Evolutionary conservation across 1,140 invertebrate genomes (phyloP), one percentile per base, ranked within the genome.

Genomic region (Drosophila triauraria): DNA sequence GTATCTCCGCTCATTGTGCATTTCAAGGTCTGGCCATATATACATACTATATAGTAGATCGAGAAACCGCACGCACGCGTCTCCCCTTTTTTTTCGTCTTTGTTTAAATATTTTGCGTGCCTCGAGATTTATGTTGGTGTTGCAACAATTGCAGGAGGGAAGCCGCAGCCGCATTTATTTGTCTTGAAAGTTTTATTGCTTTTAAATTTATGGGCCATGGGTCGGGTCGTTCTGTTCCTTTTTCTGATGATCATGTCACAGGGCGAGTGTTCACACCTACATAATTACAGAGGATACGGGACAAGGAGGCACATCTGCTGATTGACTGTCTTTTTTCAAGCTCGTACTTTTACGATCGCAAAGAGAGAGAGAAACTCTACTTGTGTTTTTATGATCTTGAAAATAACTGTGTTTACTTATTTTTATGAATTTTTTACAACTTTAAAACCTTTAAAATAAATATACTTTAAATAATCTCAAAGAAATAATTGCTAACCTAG

Each of bases 151-250:
- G 74, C 58, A 80, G 44, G 25, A 43, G 62, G 76, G 60, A 69
- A 87, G 67, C 80, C 65, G 85, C 85, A 86, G 67, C 80, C 65
- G 85, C 85, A 86, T 91, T 91, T 90, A 91, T 91, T 91, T 91
- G 86, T 91, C 86, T 91, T 91, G 86, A 91, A 86, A 91, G 86
- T 91, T 91, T 91, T 91, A 91, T 91, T 91, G 86, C 86, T 91
- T 91, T 86, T 77, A 91, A 78, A 91, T 91, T 91, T 91, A 91
- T 91, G 86, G 84, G 27, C 40, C 35, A 23, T 25, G 57, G 15
- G 12, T 15, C 51, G 51, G 51, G 51, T 80, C 68, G 69, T 40
- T 3, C 9, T 40, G 7, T 23, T 30, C 32, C 17, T 40, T 23
- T 30, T 32, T 17, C 17, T 75, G 59, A 64, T 64, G 70, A 82